A percentile compares a stretch with the other conserved stretches of the same genome.
phyloP scores from a whole-genome alignment of 64 coral and sea anemone species.

The Pachyseris speciosa region DNA sequence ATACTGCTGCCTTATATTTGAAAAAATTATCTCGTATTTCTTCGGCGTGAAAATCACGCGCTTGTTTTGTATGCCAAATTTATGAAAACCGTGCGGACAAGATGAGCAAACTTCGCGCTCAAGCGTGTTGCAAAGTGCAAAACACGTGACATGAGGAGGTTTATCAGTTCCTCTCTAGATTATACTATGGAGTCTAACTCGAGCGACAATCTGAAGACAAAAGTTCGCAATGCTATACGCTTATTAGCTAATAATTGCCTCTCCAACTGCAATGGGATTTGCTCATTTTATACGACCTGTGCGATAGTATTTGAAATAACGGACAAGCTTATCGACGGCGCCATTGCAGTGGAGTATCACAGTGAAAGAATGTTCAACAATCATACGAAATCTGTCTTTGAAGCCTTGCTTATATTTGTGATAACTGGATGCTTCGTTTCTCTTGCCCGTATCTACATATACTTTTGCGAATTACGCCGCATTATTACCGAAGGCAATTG shows the following conservation, averaged over 20 bases:
- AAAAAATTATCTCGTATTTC: too few relatives aligned
- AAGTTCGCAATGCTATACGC: neutral
- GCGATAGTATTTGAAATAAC: neutral
- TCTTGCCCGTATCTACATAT: neutral
- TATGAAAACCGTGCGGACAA: too few relatives aligned
- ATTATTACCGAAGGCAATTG: neutral
- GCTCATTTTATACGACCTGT: neutral
- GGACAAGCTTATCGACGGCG: neutral
- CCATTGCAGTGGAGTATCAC: neutral
- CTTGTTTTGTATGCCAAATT: too few relatives aligned
- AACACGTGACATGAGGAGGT: too few relatives aligned
- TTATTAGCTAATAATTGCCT: neutral
- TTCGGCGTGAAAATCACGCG: too few relatives aligned
- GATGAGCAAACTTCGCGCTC: too few relatives aligned
- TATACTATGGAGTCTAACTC: neutral
- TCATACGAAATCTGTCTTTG: neutral
- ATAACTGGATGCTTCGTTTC: neutral
- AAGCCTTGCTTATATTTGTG: neutral
- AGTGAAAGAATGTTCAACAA: neutral
- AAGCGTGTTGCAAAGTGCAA: too few relatives aligned
- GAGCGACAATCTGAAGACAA: neutral
- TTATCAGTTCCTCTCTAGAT: too few relatives aligned
- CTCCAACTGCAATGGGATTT: neutral
- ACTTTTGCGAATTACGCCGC: neutral
- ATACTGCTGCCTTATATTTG: too few relatives aligned